Evolutionary conservation across 2,797 vertebrate genomes (phyloP).

Genomic region (Pampus argenteus): DNA sequence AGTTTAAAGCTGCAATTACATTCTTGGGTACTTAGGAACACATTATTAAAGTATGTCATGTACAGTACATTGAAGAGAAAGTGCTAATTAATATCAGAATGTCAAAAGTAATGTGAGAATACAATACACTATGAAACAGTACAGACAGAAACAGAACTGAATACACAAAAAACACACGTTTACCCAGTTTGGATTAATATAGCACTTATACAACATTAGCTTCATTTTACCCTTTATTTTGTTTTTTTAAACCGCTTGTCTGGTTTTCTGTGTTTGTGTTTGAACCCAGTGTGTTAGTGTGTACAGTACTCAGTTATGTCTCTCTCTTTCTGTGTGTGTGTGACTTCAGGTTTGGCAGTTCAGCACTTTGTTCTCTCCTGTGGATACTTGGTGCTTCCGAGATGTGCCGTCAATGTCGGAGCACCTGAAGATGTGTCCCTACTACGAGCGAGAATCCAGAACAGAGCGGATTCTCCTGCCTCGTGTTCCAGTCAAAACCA

Average conservation of each 20-base stretch:
- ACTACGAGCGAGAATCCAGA: constrained; percentile 86
- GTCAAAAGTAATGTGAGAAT: background rate
- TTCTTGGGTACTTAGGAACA: too few species aligned
- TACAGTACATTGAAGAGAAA: background rate
- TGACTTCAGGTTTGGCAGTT: constrained; percentile 93
- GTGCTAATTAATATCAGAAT: background rate
- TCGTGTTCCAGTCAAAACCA: constrained; percentile 64
- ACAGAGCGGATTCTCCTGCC: constrained; percentile 86
- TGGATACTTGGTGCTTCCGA: constrained; percentile 87
- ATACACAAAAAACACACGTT: too few species aligned
- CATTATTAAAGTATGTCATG: background rate
- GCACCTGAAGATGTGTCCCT: constrained; percentile 92
- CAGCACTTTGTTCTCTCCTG: constrained; percentile 92
- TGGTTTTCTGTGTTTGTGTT: too few species aligned
- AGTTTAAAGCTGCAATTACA: background rate
- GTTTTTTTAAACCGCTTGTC: too few species aligned
- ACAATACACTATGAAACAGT: too few species aligned
- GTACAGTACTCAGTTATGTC: background rate
- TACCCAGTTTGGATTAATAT: too few species aligned
- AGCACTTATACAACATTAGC: too few species aligned
- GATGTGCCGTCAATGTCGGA: constrained; percentile 86
- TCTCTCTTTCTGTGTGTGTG: background rate
- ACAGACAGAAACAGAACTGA: too few species aligned
- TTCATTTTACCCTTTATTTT: too few species aligned
- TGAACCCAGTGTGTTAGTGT: too few species aligned